Evolutionary conservation across 2,797 vertebrate species (phyloP), one percentile per base, ranked within the genome.

Genomic region (Pseudotriccus pelzelni): DNA sequence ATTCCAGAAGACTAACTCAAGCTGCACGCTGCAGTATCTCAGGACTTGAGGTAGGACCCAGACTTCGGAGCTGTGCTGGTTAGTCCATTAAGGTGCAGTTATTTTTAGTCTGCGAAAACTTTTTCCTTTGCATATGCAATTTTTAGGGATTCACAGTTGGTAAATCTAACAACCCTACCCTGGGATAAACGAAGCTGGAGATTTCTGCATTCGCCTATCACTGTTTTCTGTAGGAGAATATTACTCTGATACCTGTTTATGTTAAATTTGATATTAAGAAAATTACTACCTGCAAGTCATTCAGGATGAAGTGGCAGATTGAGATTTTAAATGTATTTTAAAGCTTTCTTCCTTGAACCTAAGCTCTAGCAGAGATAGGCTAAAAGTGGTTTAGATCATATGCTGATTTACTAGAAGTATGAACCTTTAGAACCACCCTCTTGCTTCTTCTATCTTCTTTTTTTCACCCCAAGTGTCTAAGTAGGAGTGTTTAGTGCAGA

Each of bases 201-300:
- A 28, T 14, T 62, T 79, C 47, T 82, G 43, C 14, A 21, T 69
- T 62, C 0, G 0, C 1, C 25, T 69, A 1, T 46, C 22, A 2
- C 32, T 59, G 39, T 53, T 80, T 88, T 70, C 37, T 68, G 18
- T 24, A 47, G n/a, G 24, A 78, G 25, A 69, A 27, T 30, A 55
- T 76, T 8, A 24, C 14, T 66, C 12, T 67, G 56, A 32, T 75
- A 52, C 11, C 4, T 1, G 2, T 53, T 76, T 5, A 44, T 55
- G 37, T 43, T 50, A 32, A 47, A 37, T 46, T 58, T 39, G 37
- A 9, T 46, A 64, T 23, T 50, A 69, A 79, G n/a, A 55, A 68
- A 58, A 75, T 34, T 2, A 83, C 9, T 66, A 92, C 30, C 34
- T 8, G 6, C 39, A 21, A 67, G 17, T 79, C 59, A 63, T 76